Evolutionary conservation across 2,888 invertebrate genomes (phyloP).

Genomic region (Lasioglossum marginatum): DNA sequence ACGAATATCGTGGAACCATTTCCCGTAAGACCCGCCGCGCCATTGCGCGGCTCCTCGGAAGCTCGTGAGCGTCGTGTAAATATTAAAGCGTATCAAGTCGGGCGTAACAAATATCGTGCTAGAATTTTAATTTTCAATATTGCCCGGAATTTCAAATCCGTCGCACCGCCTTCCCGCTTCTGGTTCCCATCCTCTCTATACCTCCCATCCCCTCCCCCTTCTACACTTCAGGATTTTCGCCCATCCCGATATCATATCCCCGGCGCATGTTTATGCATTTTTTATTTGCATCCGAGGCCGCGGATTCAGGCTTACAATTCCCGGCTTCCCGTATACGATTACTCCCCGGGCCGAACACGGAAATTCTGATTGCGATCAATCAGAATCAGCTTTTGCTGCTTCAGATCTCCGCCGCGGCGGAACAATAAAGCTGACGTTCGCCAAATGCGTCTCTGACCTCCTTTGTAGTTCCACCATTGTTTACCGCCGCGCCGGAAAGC

Average conservation of each 20-base stretch:
- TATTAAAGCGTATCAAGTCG: constrained; percentile 49
- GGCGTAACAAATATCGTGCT: constrained; percentile 46
- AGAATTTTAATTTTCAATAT: constrained; percentile 58
- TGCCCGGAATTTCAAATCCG: constrained; percentile 35
- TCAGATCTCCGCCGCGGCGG: constrained; percentile 53
- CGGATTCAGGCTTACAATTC: constrained; percentile 30
- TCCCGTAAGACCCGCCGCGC: neutral
- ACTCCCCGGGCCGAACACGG: constrained; percentile 3
- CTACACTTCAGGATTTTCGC: neutral
- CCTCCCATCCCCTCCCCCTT: too few relatives aligned
- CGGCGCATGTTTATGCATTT: constrained; percentile 55
- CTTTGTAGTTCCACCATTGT: constrained; percentile 54
- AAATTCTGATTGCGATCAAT: constrained; percentile 65
- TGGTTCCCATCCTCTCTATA: neutral
- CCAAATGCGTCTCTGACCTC: constrained; percentile 61
- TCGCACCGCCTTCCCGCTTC: neutral
- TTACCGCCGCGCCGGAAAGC: constrained; percentile 30
- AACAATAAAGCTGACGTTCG: constrained; percentile 68
- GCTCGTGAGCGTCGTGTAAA: constrained; percentile 42
- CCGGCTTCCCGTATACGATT: neutral
- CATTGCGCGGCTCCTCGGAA: neutral
- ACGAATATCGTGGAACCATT: neutral
- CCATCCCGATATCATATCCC: constrained; percentile 27
- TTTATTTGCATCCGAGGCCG: constrained; percentile 46
- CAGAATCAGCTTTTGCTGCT: constrained; percentile 62